phyloP scores from a whole-genome alignment of 1,140 invertebrate species.

The Apis dorsata region DNA sequence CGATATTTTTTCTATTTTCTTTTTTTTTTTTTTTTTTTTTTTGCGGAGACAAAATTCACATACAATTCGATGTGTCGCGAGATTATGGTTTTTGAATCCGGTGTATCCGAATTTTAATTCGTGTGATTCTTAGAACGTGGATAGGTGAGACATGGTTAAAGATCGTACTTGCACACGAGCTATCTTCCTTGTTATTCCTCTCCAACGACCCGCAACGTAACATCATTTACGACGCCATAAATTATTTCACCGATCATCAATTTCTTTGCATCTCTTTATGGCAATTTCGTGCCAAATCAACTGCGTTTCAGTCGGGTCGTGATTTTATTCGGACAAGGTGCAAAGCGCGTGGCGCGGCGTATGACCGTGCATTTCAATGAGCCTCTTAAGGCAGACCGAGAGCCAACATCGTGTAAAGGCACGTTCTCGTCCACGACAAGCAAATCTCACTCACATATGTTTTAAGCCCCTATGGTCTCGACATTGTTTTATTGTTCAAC shows the following conservation, averaged over 20 bases:
- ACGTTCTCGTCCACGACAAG: conserved; percentile 59
- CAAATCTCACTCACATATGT: conserved; percentile 54
- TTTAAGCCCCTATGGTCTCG: conserved; percentile 43
- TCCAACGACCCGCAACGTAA: too few species aligned
- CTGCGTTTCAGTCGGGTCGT: conserved; percentile 9
- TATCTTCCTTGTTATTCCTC: too few species aligned
- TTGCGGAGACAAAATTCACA: too few species aligned
- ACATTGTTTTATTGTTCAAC: neutral
- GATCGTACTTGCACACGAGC: too few species aligned
- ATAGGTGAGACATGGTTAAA: too few species aligned
- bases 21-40: neutral
- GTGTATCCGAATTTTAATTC: too few species aligned
- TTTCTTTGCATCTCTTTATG: neutral
- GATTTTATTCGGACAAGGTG: conserved; percentile 46
- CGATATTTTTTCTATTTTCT: neutral
- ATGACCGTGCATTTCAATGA: conserved; percentile 72
- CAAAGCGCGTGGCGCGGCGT: conserved; percentile 55
- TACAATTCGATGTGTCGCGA: too few species aligned
- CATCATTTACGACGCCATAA: too few species aligned
- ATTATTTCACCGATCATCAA: neutral
- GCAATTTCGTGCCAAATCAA: neutral
- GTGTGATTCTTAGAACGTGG: too few species aligned
- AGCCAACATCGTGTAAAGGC: conserved; percentile 55
- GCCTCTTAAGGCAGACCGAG: conserved; percentile 63
- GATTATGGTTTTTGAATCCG: too few species aligned